phyloP scores from a whole-genome alignment of 2,888 invertebrate genomes.

The Eucera pruinosa region DNA sequence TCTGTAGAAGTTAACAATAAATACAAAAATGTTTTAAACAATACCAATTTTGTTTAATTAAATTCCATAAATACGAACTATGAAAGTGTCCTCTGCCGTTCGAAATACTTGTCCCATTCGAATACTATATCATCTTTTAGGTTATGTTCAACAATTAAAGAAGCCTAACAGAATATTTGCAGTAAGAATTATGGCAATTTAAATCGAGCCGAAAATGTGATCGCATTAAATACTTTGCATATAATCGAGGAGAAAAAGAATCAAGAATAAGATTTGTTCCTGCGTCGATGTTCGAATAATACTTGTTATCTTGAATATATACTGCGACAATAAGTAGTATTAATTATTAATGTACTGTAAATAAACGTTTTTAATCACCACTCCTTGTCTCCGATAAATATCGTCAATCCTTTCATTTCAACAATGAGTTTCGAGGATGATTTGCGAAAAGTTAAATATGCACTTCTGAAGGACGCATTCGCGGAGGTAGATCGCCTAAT shows the following conservation, averaged over 20 bases:
- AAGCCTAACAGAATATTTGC: not conserved
- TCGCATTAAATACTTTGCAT: not conserved
- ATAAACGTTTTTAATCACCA: constrained; percentile 6
- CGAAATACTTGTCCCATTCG: too few species aligned
- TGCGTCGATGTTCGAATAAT: not conserved
- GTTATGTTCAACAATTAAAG: not conserved
- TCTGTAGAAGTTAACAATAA: too few species aligned
- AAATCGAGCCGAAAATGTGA: not conserved
- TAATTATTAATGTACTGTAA: not conserved
- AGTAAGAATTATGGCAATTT: not conserved
- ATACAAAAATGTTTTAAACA: too few species aligned
- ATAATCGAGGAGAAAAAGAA: too few species aligned
- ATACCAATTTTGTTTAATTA: too few species aligned
- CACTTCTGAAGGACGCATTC: constrained; percentile 33
- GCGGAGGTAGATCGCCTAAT: constrained; percentile 25
- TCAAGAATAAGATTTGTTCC: too few species aligned
- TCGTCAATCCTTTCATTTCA: not conserved
- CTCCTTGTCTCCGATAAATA: not conserved
- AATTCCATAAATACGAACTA: too few species aligned
- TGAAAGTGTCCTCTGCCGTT: too few species aligned
- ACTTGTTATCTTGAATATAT: not conserved
- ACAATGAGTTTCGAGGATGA: constrained; percentile 26
- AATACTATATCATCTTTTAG: constrained; percentile 11
- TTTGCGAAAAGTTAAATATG: not conserved
- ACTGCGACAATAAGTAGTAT: not conserved